Base-by-base conservation (phyloP, 2,797 vertebrate species). In the Cetoscarus ocellatus region DNA sequence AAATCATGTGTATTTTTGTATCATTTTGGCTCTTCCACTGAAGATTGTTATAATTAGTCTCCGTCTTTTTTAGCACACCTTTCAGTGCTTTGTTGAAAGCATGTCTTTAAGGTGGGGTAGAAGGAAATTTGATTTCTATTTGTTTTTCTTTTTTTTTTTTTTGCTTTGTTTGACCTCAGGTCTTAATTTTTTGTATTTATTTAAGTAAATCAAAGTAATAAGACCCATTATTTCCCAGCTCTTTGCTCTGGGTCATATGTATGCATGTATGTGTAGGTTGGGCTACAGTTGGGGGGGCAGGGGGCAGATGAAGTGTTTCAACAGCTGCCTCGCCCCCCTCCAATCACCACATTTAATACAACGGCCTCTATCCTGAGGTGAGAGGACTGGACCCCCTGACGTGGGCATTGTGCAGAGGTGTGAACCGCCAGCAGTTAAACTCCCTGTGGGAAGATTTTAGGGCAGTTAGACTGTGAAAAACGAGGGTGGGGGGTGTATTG, bases 341-440 rank as follows among this genome's bases (percentile, higher is more conserved):
- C 47, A 19, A 50, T 60, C 72, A 65, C 48, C 64, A 73, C 42
- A 40, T 79, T 82, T 77, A 75, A 86, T 82, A 87, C 82, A 91
- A 88, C 87, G 73, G 69, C 61, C 60, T 71, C 88, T 89, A 45
- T 90, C 79, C 79, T 69, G 82, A 93, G 90, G 92, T 93, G 91
- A 89, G 90, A 92, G 73, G 70, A 59, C 62, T 27, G 67, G 80
- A 84, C 85, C 86, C 76, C 91, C 88, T 70, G 86, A 85, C 42
- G 89, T 75, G 88, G 65, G 54, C 73, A 85, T 91, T 93, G 91
- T 88, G 82, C 42, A 54, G 83, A 93, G 89, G 93, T 92, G 92
- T 92, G 84, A 93, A 92, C 65, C 64, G 42, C 62, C 75, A 11
- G 82, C 79, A 77, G 86, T 89, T 89, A 88, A 88, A 81, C 67